Base-by-base conservation (phyloP, 1,140 invertebrate species). In the Pachyrhynchus sulphureomaculatus region DNA sequence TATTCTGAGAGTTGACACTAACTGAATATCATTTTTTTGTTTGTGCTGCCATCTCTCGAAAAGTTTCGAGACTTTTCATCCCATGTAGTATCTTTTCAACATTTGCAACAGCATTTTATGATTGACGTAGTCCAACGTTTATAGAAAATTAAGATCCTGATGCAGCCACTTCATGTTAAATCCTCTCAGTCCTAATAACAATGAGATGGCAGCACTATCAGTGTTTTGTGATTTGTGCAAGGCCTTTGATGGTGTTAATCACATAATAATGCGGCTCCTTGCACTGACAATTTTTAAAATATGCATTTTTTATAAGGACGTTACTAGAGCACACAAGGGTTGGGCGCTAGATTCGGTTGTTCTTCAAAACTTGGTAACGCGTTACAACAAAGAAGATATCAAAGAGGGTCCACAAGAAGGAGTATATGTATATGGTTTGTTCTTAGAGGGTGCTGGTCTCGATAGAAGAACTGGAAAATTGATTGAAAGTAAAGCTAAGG, bases 271-370 rank as follows among this genome's bases (percentile, higher is more conserved):
- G 5, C 5, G 5, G 12, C 5, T 32, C 12, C 5, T 32, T 32
- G 12, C 5, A 32, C 29, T 12, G 5, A 6, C 5, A 6, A 32
- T 6, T 6, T 6, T 32, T 6, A 32, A 5, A 12, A 32, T 34
- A 5, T 13, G 9, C 70, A 49, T 13, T 32, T 65, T 13, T 32
- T 65, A 77, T 33, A 74, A 96, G 92, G 95, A 98, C 82, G 93
- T 97, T 54, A 97, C 95, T 1, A 79, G 95, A 73, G 91, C 91
- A 17, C 94, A 97, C 73, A 95, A 95, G 78, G 95, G 95, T 1
- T 98, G 95, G 95, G 95, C 95, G 0, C 78, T 98, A 64, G 96
- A 98, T 77, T 96, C 92, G 0, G 95, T 98, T 0, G 91, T 97
- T 1, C 79, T 98, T n/a, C 93, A 96, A 78, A 98, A 98, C 77